Evolutionary conservation across 23 tunicate genomes (phyloP), one percentile per base, ranked within the genome.

Genomic region (Styela clava): DNA sequence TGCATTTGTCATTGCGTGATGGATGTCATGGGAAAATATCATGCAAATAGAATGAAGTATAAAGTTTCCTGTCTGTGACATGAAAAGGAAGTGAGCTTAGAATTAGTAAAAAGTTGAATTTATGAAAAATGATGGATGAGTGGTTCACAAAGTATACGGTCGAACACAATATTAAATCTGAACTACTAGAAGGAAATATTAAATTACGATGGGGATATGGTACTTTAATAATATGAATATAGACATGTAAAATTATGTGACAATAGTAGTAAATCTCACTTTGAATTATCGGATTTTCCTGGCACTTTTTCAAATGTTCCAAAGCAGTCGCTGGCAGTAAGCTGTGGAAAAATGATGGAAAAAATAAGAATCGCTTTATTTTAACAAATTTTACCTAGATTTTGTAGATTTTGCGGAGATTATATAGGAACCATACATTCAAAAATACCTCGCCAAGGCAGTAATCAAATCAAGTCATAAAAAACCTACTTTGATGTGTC

Each of bases 281-380:
- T 76, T 52, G 81, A 44, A 87, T 85, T 85, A 34, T 78, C 44
- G 61, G 82, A 84, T 23, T 87, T 81, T 16, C 83, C 87, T 64
- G 85, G 90, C 3, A 85, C 78, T 69, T 85, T 82, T 34, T 85
- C 69, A 70, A 85, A 83, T 0, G 89, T 85, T n/a, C 97, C 97
- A 76, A 91, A 91, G 85, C 88, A 91, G 34, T 91, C 89, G 2
- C 97, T 90, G 21, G 70, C 64, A 21, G 24, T 27, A 16, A 76
- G 67, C 81, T 76, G 81, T 37, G 44, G 44, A 9, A 26, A 44
- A 19, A 61, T 61, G 64, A 61, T 61, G 64, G 64, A 61, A 61
- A 19, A 19, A 19, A 61, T 19, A 19, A 61, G 64, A 19, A 19
- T 61, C 19, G 20, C 20, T 61, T 21, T 21, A 61, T 61, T 61